Conservation (phyloP, 2,113 vertebrate species). For the Nothoprocta perdicaria region DNA sequence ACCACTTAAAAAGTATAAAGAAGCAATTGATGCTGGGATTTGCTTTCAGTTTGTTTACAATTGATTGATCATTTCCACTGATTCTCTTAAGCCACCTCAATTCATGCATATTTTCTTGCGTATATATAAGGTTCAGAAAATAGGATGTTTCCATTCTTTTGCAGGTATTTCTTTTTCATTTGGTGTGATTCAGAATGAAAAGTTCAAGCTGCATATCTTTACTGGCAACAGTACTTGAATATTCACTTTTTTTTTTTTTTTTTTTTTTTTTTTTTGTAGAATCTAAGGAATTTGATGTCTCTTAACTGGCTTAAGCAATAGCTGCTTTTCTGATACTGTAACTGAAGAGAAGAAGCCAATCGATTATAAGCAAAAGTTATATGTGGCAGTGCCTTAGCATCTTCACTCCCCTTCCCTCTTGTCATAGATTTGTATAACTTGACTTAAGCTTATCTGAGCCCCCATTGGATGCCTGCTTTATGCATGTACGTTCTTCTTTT, state of each 20-base stretch:
- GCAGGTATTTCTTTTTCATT: neutral
- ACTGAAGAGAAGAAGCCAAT: neutral
- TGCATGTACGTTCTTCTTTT: neutral
- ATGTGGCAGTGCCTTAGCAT: neutral
- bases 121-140: neutral
- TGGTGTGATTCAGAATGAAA: neutral
- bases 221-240: neutral
- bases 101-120: neutral
- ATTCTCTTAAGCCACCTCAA: neutral
- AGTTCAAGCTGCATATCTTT: neutral
- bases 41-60: neutral
- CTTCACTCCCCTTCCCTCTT: neutral
- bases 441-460: neutral
- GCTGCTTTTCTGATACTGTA: neutral
- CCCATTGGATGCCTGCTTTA: neutral
- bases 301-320: neutral
- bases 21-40: neutral
- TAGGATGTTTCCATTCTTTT: neutral
- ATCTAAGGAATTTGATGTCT: neutral
- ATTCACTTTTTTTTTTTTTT: neutral
- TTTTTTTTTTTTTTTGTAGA: neutral
- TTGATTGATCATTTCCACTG: neutral
- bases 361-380: neutral
- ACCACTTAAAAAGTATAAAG: neutral
- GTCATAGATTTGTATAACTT: neutral